Evolutionary conservation across 2,113 vertebrate species (phyloP).

Genomic region (Atherinomorus stipes): DNA sequence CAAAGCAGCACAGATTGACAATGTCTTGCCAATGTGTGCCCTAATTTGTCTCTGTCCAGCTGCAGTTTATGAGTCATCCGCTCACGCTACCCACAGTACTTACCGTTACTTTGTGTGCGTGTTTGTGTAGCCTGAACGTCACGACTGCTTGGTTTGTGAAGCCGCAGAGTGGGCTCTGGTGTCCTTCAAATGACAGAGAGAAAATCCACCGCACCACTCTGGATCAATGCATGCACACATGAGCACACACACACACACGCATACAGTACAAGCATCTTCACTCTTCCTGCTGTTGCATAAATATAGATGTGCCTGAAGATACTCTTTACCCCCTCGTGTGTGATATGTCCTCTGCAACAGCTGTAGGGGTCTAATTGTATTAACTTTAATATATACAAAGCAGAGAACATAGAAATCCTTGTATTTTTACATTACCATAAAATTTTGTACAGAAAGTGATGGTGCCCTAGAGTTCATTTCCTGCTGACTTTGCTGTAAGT

Average conservation of each 20-base stretch:
- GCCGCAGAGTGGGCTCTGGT: slow-evolving; percentile 32
- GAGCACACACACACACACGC: slow-evolving; percentile 1
- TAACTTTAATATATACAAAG: not conserved
- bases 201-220: slow-evolving; percentile 1
- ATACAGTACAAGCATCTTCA: slow-evolving; percentile 11
- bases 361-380: not conserved
- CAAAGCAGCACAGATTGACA: slow-evolving; percentile 6
- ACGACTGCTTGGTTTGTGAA: slow-evolving; percentile 22
- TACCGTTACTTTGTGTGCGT: not conserved
- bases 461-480: not conserved
- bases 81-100: slow-evolving; percentile 9
- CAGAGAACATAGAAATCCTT: slow-evolving; percentile 5
- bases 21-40: not conserved
- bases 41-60: slow-evolving; percentile 57
- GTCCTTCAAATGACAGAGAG: slow-evolving; percentile 69
- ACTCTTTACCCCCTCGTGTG: not conserved
- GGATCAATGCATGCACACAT: slow-evolving; percentile 39
- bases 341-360: slow-evolving; percentile 15
- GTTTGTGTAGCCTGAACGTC: slow-evolving; percentile 17
- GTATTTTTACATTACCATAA: not conserved
- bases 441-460: not conserved
- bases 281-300: not conserved
- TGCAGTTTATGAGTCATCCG: slow-evolving; percentile 39
- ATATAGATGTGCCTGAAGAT: slow-evolving; percentile 22
- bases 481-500: slow-evolving; percentile 4